phyloP scores from a whole-genome alignment of 2,797 vertebrate species.

The Capromys pilorides region DNA sequence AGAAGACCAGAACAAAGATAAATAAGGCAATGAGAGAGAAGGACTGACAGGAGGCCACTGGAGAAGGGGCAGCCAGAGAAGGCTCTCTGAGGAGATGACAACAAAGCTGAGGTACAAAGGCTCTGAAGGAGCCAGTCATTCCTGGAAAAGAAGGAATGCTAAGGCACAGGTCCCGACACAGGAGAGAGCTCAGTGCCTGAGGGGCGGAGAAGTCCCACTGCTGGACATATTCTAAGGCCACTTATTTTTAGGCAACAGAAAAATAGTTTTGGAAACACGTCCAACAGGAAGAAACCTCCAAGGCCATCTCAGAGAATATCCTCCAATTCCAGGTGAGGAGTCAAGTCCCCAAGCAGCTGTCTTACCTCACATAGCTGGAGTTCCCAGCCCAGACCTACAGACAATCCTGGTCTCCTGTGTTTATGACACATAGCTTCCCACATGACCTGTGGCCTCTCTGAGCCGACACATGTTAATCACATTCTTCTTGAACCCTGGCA shows the following conservation, averaged over 20 bases:
- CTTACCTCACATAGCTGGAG: background rate
- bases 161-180: background rate
- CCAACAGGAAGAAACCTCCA: background rate
- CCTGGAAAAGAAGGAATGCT: background rate
- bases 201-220: background rate
- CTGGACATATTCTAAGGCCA: background rate
- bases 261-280: constrained; percentile 19
- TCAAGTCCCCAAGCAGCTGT: background rate
- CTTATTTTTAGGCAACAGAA: constrained; percentile 20
- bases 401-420: background rate
- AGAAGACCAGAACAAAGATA: constrained; percentile 9
- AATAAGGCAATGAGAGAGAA: background rate
- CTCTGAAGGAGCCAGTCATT: background rate
- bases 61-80: background rate
- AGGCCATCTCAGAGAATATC: background rate
- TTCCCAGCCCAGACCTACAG: background rate
- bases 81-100: constrained; percentile 44
- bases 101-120: background rate
- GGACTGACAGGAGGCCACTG: background rate
- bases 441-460: background rate
- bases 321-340: constrained; percentile 40
- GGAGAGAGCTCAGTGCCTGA: background rate
- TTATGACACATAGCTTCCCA: background rate
- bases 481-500: background rate
- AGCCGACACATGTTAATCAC: background rate